Evolutionary conservation across 2,888 invertebrate species (phyloP), one percentile per base, ranked within the genome.

Genomic region (Pollenia griseotomentosa): DNA sequence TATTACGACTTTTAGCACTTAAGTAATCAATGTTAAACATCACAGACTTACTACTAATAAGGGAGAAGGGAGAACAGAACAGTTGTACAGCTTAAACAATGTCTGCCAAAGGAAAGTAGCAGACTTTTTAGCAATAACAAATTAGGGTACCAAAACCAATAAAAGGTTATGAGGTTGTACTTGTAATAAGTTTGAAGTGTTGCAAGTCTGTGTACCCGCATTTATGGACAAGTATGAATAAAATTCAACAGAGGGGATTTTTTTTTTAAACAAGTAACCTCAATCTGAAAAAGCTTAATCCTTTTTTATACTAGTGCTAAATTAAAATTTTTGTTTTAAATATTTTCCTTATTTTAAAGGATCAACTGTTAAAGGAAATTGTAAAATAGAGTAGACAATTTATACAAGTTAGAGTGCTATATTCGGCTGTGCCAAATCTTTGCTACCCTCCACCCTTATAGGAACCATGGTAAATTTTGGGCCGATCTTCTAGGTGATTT

Each of bases 21-120:
- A 53, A 78, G 40, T 59, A 68, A 78, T 68, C 66, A 78, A 59
- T 68, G 78, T 68, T 68, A 78, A 53, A 71, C 16, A 57, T 71
- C 9, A 44, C 55, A 71, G 71, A 44, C 16, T 19, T 23, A 11
- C 23, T 46, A 46, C 23, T 48, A 46, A 33, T 14, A 51, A 63
- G 42, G 19, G 23, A 10, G 12, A 0, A 59, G 1, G 14, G 2
- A 14, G 11, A 2, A 44, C 44, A 44, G n/a, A 2, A 4, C 7
- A 48, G 23, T 23, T 23, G 23, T 2, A 23, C 23, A 23, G 23
- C 23, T 23, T 23, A 23, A 55, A 55, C 11, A 51, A 44, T 10
- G 12, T 14, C 44, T 4, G 48, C 33, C 23, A 11, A 46, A 40
- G 40, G 9, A 44, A 59, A 83, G 46, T 61, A 63, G 40, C 51